Evolutionary conservation across 2,888 invertebrate species (phyloP).

Genomic region (Eilema sororculum): DNA sequence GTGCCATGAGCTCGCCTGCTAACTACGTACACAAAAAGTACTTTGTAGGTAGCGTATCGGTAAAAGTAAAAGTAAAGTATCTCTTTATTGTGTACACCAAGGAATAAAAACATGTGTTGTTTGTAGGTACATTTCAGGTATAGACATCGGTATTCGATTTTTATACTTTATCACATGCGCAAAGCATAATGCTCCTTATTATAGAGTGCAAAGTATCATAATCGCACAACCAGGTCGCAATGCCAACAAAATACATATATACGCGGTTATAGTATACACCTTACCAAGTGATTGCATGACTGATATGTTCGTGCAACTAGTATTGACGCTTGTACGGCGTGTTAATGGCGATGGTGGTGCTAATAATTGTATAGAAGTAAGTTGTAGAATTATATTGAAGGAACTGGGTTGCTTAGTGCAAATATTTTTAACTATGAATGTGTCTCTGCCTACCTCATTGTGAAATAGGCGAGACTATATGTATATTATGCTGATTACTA

Average conservation of each 20-base stretch:
- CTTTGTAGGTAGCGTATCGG: too few relatives aligned
- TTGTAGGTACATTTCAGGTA: too few relatives aligned
- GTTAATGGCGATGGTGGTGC: background rate
- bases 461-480: background rate
- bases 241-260: background rate
- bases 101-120: too few relatives aligned
- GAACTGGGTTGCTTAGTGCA: too few relatives aligned
- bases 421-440: too few relatives aligned
- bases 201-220: background rate
- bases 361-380: background rate
- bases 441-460: background rate
- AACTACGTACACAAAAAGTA: too few relatives aligned
- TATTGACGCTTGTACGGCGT: background rate
- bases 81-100: too few relatives aligned
- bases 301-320: conserved; percentile 1
- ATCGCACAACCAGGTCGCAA: background rate
- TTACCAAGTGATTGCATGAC: background rate
- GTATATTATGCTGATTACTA: background rate
- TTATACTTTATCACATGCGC: too few relatives aligned
- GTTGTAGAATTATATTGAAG: too few relatives aligned
- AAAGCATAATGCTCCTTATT: background rate
- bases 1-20: too few relatives aligned
- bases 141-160: too few relatives aligned
- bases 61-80: too few relatives aligned
- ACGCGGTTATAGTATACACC: background rate